These are phyloP conservation scores for Hippocampus abdominalis DNA, from an alignment of 2,113 vertebrate species.

Conservation along the genomic window DNA sequence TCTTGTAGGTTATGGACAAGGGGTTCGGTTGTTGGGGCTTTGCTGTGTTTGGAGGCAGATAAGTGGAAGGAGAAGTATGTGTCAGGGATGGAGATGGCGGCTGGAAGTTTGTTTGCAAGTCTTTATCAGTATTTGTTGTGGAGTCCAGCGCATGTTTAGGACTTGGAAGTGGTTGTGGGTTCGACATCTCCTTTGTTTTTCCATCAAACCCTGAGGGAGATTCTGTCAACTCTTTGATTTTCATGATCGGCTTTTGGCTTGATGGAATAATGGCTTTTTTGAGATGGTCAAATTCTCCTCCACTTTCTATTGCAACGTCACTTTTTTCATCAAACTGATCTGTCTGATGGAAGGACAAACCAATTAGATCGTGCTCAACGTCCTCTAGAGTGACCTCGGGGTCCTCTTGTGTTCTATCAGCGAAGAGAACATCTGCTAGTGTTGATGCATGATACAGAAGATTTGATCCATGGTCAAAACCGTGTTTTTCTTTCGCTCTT, in stretches of 20 bases:
- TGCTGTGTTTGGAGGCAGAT: neutral
- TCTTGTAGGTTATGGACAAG: constrained; percentile 41
- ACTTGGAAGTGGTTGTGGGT: neutral
- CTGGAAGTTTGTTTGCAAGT: constrained; percentile 16
- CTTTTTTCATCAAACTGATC: neutral
- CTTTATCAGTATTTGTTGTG: neutral
- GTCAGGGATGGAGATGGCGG: neutral
- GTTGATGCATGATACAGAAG: neutral
- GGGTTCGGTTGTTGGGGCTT: constrained; percentile 27
- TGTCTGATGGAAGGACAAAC: neutral
- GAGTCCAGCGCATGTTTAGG: constrained; percentile 16
- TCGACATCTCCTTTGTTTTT: neutral
- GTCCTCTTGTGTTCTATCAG: neutral
- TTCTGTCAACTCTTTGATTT: constrained; percentile 1
- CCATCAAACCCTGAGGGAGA: constrained; percentile 1
- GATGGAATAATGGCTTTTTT: constrained; percentile 37
- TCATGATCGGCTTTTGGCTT: constrained; percentile 1
- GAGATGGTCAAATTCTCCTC: constrained; percentile 39
- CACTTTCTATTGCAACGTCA: neutral
- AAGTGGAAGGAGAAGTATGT: neutral
- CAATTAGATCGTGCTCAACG: neutral
- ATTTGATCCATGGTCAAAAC: neutral
- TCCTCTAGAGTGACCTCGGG: neutral
- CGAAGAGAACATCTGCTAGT: neutral
- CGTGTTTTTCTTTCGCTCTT: neutral